Conservation (phyloP, 2,888 invertebrate species). For the Reticulitermes lucifugus region DNA sequence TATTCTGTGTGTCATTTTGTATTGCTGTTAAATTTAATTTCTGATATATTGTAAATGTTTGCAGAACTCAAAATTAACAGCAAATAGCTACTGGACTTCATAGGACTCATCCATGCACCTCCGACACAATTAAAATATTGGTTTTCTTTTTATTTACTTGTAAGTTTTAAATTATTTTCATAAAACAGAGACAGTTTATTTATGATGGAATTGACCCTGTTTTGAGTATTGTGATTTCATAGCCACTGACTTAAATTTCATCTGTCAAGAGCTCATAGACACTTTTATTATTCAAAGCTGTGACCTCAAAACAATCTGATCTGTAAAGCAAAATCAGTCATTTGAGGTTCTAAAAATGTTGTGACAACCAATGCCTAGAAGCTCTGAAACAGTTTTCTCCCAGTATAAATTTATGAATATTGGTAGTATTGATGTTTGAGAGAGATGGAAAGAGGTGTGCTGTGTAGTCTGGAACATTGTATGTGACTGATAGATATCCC, state of each 20-base stretch:
- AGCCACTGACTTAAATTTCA: not conserved
- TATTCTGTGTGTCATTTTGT: not conserved
- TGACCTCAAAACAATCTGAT: not conserved
- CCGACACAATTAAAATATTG: not conserved
- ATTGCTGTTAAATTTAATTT: not conserved
- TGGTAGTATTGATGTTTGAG: conserved; percentile 3
- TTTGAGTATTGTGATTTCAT: not conserved
- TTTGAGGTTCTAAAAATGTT: not conserved
- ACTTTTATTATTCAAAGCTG: not conserved
- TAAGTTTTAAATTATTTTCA: conserved; percentile 26
- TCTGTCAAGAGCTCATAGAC: not conserved
- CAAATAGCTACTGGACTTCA: not conserved
- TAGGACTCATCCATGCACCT: not conserved
- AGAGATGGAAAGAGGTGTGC: not conserved
- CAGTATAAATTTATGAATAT: not conserved
- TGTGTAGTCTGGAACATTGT: not conserved
- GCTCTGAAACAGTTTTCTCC: not conserved
- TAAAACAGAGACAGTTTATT: not conserved
- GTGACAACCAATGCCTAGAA: conserved; percentile 2
- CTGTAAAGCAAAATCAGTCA: not conserved
- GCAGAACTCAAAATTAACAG: not conserved
- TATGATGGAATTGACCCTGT: not conserved
- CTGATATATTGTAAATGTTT: not conserved
- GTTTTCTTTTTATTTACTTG: conserved; percentile 3
- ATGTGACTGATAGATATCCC: not conserved